Percentiles rank a stretch among this genome's conserved stretches.
Conservation (phyloP, 2,888 invertebrate species). For the Horisme vitalbata region DNA sequence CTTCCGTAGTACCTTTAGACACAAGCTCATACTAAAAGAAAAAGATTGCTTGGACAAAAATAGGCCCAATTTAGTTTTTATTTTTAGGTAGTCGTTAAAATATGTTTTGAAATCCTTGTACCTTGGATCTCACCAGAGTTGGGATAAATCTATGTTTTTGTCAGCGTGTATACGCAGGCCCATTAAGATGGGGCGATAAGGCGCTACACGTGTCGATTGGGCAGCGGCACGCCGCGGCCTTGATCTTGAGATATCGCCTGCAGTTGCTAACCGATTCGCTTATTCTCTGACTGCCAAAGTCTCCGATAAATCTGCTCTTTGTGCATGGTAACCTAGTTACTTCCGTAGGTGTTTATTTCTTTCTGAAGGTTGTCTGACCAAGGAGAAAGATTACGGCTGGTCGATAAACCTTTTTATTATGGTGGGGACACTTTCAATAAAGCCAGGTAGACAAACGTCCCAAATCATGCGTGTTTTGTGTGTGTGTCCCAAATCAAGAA, state of each 20-base stretch:
- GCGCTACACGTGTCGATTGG: constrained; percentile 23
- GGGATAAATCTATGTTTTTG: not conserved
- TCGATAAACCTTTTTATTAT: too few species aligned
- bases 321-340: not conserved
- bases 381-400: too few species aligned
- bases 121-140: not conserved
- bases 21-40: too few species aligned
- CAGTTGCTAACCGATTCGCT: constrained; percentile 18
- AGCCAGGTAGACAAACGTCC: too few species aligned
- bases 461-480: too few species aligned
- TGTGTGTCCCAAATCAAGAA: too few species aligned
- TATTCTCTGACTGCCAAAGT: not conserved
- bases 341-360: constrained; percentile 4
- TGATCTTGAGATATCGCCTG: constrained; percentile 25
- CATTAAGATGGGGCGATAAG: constrained; percentile 7
- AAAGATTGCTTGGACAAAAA: too few species aligned
- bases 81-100: too few species aligned
- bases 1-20: too few species aligned
- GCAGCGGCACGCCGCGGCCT: constrained; percentile 15
- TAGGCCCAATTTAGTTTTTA: too few species aligned
- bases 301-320: constrained; percentile 9
- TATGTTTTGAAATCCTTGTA: too few species aligned
- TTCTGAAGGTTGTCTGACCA: not conserved
- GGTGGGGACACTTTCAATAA: too few species aligned
- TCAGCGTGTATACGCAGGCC: not conserved